These are phyloP conservation scores for Drosophila leonis DNA, from an alignment of 2,888 invertebrate genomes.

Conservation along the genomic window DNA sequence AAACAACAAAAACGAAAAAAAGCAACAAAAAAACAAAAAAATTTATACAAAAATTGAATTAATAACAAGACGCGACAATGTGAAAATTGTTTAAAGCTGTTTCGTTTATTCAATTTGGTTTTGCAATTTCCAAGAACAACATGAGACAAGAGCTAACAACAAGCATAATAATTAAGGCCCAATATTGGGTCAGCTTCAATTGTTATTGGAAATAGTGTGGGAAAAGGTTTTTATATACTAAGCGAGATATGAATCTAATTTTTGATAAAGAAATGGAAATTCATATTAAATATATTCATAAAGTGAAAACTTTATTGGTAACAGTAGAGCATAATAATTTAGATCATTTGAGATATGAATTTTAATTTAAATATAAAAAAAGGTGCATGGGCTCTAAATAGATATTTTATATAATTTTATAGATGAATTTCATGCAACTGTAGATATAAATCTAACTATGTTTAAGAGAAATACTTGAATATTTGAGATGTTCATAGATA, in stretches of 20 bases:
- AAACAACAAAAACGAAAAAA: not conserved
- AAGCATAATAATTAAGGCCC: conserved; percentile 23
- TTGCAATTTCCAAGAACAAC: conserved; percentile 38
- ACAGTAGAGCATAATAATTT: not conserved
- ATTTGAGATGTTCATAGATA: no score
- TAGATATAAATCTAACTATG: no score
- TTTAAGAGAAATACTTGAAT: no score
- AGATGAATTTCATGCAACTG: not conserved
- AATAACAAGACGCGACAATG: conserved; percentile 73
- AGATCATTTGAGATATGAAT: not conserved
- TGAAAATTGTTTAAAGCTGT: conserved; percentile 60
- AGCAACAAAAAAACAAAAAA: conserved; percentile 12
- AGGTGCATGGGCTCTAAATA: not conserved
- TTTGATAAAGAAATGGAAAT: not conserved
- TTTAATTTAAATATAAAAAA: not conserved
- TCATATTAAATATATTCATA: not conserved
- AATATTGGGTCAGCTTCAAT: conserved; percentile 37
- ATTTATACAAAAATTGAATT: conserved; percentile 56
- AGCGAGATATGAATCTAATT: no score
- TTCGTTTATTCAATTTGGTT: conserved; percentile 45
- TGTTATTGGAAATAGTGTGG: conserved; percentile 39
- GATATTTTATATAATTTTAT: not conserved
- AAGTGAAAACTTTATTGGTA: no score
- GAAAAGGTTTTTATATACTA: conserved; percentile 8
- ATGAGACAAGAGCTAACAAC: conserved; percentile 27